Conservation (phyloP, 92 coral and sea anemone species). For the Phenganax marumi region DNA sequence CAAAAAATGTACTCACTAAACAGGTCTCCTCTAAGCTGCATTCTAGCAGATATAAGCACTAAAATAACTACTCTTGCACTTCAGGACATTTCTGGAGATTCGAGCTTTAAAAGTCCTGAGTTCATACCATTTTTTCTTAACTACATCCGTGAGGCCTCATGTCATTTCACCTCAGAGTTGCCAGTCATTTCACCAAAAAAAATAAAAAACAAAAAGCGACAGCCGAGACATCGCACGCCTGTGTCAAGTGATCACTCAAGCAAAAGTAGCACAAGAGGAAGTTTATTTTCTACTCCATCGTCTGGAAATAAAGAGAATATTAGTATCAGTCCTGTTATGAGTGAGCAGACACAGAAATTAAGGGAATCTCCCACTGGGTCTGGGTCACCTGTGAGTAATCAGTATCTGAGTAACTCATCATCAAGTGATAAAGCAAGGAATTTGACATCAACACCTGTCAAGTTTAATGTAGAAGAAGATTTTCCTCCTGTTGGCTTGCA, state of each 20-base stretch:
- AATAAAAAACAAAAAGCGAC: conserved; percentile 22
- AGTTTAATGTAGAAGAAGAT: conserved; percentile 76
- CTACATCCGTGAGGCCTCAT: conserved; percentile 82
- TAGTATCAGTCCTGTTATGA: conserved; percentile 5
- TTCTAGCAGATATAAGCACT: too few species aligned
- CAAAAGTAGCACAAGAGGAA: conserved; percentile 59
- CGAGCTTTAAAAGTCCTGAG: conserved; percentile 49
- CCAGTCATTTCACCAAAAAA: conserved; percentile 76
- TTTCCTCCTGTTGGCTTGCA: conserved; percentile 75
- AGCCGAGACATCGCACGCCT: conserved; percentile 6
- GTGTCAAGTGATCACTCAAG: conserved; percentile 30
- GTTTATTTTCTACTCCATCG: conserved; percentile 59
- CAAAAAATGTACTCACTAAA: too few species aligned
- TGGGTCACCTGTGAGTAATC: conserved; percentile 14
- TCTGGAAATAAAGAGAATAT: conserved; percentile 4
- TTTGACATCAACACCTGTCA: conserved; percentile 57
- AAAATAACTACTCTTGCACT: not conserved
- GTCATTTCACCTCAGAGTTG: conserved; percentile 72
- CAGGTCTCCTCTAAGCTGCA: too few species aligned
- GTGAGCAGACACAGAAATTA: conserved; percentile 14
- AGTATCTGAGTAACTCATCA: conserved; percentile 64
- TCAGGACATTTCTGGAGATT: not conserved
- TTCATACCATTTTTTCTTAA: conserved; percentile 86
- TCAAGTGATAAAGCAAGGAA: conserved; percentile 63
- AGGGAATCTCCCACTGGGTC: conserved; percentile 60